A percentile compares a stretch with the other conserved stretches of the same genome.
Conservation (phyloP, 2,797 vertebrate genomes). For the Myripristis jacobus region DNA sequence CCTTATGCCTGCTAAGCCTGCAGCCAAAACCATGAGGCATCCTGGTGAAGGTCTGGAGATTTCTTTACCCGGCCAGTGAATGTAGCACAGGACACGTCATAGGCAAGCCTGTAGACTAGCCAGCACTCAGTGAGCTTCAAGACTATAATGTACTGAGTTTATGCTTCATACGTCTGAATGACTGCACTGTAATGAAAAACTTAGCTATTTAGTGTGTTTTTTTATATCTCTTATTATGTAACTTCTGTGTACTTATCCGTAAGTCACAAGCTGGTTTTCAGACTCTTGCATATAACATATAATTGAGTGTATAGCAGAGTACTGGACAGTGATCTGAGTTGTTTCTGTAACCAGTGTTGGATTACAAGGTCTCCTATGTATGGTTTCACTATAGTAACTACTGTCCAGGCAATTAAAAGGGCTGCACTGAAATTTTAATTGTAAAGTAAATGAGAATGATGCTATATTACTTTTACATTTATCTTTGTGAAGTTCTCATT, state of each 20-base stretch:
- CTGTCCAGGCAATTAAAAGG: slow-evolving; percentile 55
- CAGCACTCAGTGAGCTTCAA: slow-evolving; percentile 15
- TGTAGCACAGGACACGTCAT: slow-evolving; percentile 51
- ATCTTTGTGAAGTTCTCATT: slow-evolving; percentile 42
- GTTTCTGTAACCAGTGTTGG: slow-evolving; percentile 25
- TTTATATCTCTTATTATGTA: slow-evolving; percentile 27
- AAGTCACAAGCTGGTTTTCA: slow-evolving; percentile 23
- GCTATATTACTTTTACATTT: slow-evolving; percentile 32
- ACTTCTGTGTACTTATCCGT: slow-evolving; percentile 15
- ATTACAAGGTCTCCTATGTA: slow-evolving; percentile 24
- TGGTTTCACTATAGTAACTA: slow-evolving; percentile 27
- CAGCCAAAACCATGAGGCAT: neutral
- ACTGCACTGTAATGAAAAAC: slow-evolving; percentile 20
- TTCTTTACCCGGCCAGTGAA: slow-evolving; percentile 42
- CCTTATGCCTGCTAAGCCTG: slow-evolving; percentile 89
- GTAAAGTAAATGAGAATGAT: slow-evolving; percentile 35
- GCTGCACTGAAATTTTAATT: slow-evolving; percentile 61
- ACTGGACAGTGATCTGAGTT: slow-evolving; percentile 25
- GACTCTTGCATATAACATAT: slow-evolving; percentile 14
- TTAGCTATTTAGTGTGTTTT: slow-evolving; percentile 31
- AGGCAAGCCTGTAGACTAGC: slow-evolving; percentile 23
- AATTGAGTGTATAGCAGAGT: slow-evolving; percentile 16
- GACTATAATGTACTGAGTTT: slow-evolving; percentile 20
- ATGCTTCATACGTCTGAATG: slow-evolving; percentile 25
- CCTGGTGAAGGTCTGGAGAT: neutral